Percentiles rank a stretch among this genome's conserved stretches.
phyloP scores from a whole-genome alignment of 2,888 invertebrate genomes.

The Drosophila macrospina region DNA sequence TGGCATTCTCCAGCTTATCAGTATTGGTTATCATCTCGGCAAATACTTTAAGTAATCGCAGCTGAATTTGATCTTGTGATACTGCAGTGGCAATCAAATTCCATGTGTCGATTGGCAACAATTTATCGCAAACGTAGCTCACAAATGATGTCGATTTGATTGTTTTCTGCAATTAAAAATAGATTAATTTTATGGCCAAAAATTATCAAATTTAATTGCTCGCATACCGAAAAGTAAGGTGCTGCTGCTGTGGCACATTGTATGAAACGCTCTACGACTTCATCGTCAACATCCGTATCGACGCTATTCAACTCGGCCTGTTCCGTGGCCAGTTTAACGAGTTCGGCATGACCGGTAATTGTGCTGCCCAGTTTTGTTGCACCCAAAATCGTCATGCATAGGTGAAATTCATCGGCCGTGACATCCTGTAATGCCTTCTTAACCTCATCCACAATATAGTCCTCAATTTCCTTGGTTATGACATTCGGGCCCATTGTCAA shows the following conservation, averaged over 20 bases:
- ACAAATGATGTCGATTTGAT: conserved; percentile 94
- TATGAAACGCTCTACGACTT: conserved; percentile 91
- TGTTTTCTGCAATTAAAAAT: conserved; percentile 88
- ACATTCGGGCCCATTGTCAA: conserved; percentile 91
- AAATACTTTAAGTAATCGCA: conserved; percentile 93
- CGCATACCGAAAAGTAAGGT: conserved; percentile 93
- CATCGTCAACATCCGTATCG: conserved; percentile 88
- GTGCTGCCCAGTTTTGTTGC: conserved; percentile 93
- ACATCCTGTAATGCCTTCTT: conserved; percentile 95
- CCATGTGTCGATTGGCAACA: conserved; percentile 90
- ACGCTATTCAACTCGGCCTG: conserved; percentile 93
- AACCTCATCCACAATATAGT: conserved; percentile 92
- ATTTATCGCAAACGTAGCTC: conserved; percentile 93
- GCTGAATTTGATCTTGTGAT: conserved; percentile 88
- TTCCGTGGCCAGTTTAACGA: conserved; percentile 93
- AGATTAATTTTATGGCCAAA: conserved; percentile 13
- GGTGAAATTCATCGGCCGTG: conserved; percentile 95
- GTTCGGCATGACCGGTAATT: conserved; percentile 93
- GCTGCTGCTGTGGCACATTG: conserved; percentile 94
- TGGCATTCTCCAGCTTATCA: conserved; percentile 91
- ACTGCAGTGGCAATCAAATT: conserved; percentile 88
- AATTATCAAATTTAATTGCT: neutral
- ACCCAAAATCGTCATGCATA: conserved; percentile 93
- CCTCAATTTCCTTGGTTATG: conserved; percentile 94
- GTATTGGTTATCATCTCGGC: conserved; percentile 93